These are phyloP conservation scores for Drosophila meridionalis DNA, from an alignment of 2,888 invertebrate species.

Conservation along the genomic window DNA sequence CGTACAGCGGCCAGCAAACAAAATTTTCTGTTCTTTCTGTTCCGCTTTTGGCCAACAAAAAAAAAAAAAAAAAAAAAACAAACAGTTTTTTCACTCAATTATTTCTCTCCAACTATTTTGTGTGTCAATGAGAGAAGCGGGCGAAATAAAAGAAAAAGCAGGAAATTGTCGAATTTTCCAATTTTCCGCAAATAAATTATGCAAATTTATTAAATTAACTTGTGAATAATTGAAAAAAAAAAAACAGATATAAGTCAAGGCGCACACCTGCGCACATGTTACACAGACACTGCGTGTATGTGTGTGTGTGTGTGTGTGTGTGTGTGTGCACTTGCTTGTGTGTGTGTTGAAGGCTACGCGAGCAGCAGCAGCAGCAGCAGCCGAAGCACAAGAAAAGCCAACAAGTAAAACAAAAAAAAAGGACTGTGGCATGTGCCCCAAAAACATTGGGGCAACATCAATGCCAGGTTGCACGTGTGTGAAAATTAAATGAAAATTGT, in stretches of 20 bases:
- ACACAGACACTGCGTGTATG: constrained; percentile 31
- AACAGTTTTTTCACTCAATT: constrained; percentile 26
- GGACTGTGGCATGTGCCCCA: constrained; percentile 52
- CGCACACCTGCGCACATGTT: constrained; percentile 78
- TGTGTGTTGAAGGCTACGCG: constrained; percentile 74
- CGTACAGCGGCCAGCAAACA: constrained; percentile 63
- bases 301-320: constrained; percentile 22
- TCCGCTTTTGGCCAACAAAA: constrained; percentile 47
- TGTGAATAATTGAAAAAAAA: constrained; percentile 62
- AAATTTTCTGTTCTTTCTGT: constrained; percentile 66
- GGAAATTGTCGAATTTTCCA: constrained; percentile 11
- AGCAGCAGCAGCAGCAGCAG: constrained; percentile 17
- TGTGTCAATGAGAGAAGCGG: constrained; percentile 28
- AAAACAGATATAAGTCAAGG: constrained; percentile 56
- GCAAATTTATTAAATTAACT: constrained; percentile 62
- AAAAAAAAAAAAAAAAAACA: background rate
- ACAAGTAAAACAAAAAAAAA: constrained; percentile 62
- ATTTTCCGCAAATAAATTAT: constrained; percentile 29
- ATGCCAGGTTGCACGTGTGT: constrained; percentile 51
- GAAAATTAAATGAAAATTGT: constrained; percentile 26
- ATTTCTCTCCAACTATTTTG: constrained; percentile 13
- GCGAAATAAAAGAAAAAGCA: background rate
- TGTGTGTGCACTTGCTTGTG: constrained; percentile 41
- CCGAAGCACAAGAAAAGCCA: constrained; percentile 67
- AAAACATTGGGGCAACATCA: constrained; percentile 33